phyloP scores from a whole-genome alignment of 2,797 vertebrate genomes.

The Danio tinwini region DNA sequence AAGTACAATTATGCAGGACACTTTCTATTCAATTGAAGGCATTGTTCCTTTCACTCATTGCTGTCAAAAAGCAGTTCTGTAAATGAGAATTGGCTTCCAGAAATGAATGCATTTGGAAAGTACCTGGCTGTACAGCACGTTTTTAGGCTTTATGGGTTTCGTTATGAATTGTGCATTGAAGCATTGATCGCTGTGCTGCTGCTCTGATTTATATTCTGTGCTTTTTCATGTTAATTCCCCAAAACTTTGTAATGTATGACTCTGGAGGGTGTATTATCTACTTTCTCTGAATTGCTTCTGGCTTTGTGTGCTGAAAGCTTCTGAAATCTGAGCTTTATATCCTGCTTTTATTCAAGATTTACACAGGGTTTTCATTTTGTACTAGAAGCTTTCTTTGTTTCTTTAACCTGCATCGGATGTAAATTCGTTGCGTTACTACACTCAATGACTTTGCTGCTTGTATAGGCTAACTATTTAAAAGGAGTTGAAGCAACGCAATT shows the following conservation, averaged over 20 bases:
- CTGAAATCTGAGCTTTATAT: conserved; percentile 23
- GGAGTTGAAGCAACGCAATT: too few species aligned
- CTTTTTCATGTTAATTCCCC: neutral
- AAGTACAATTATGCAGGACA: too few species aligned
- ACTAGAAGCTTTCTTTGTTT: neutral
- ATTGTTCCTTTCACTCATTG: neutral
- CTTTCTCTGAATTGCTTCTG: neutral
- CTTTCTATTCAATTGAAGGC: neutral
- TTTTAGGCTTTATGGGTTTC: neutral
- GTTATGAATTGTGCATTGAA: neutral
- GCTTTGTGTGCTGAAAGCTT: conserved; percentile 14
- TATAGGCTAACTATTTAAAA: too few species aligned
- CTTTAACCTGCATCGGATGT: neutral
- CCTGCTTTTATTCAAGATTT: neutral
- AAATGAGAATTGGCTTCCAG: neutral
- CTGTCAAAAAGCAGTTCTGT: neutral
- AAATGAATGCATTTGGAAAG: conserved; percentile 18
- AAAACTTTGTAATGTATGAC: conserved; percentile 1
- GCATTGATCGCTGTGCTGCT: neutral
- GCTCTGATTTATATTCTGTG: neutral
- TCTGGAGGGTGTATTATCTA: neutral
- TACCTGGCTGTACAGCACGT: neutral
- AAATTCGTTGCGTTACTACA: neutral
- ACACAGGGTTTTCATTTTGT: neutral
- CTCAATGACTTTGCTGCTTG: too few species aligned